A percentile compares a stretch with the other conserved stretches of the same genome.
These are phyloP conservation scores for Chesias legatella DNA, from an alignment of 2,888 invertebrate species.

Conservation along the genomic window DNA sequence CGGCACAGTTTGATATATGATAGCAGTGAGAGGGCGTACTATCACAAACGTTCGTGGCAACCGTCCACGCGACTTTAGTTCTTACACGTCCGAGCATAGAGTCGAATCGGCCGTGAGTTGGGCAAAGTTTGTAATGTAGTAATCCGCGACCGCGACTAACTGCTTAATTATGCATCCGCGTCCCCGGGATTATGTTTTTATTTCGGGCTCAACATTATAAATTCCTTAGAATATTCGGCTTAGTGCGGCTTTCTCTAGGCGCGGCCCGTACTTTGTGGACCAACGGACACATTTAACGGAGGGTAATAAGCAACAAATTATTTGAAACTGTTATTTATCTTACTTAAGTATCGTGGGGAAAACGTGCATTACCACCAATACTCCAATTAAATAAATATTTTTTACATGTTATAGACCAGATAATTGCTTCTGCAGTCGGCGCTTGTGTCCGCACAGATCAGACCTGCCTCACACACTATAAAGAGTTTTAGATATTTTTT, in stretches of 20 bases:
- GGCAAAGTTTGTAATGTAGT: conserved; percentile 28
- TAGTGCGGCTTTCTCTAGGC: conserved; percentile 46
- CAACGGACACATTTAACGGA: conserved; percentile 9
- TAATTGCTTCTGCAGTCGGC: no score
- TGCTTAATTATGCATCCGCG: conserved; percentile 63
- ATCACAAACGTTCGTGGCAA: conserved; percentile 11
- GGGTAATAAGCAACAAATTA: conserved; percentile 2
- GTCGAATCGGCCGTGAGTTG: conserved; percentile 8
- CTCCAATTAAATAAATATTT: no score
- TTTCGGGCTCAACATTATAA: conserved; percentile 58
- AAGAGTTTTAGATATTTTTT: no score
- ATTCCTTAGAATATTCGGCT: conserved; percentile 58
- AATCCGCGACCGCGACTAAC: conserved; percentile 57
- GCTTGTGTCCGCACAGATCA: no score
- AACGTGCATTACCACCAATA: no score
- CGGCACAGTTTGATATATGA: conserved; percentile 19
- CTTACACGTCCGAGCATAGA: background rate
- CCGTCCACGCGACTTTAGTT: conserved; percentile 2
- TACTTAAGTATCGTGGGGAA: no score
- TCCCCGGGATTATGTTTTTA: conserved; percentile 60
- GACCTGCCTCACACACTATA: no score
- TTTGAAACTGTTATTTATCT: background rate
- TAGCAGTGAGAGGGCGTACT: conserved; percentile 23
- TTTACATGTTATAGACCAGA: no score
- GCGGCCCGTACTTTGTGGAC: conserved; percentile 19